These are phyloP conservation scores for Antheraea pernyi DNA, from an alignment of 1,140 invertebrate genomes.

Conservation along the genomic window DNA sequence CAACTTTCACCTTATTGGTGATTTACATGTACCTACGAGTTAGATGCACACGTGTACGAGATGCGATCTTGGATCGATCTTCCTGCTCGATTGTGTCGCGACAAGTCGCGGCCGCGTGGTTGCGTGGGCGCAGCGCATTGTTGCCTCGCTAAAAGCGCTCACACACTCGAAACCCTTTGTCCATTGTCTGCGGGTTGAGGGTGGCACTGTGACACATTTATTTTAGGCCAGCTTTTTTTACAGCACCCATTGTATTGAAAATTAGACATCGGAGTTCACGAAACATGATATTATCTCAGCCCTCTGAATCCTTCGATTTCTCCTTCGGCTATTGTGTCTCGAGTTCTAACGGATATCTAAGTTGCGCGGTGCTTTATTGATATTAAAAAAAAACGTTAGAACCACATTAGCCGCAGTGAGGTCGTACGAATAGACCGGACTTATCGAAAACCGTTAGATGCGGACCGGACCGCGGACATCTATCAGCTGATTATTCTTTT, in stretches of 20 bases:
- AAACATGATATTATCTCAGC: conserved; percentile 66
- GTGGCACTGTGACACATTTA: conserved; percentile 77
- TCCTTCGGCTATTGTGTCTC: conserved; percentile 45
- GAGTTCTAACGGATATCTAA: conserved; percentile 38
- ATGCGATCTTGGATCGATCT: conserved; percentile 42
- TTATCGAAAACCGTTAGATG: conserved; percentile 65
- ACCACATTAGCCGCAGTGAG: conserved; percentile 20
- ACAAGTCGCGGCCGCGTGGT: conserved; percentile 57
- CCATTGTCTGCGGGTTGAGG: conserved; percentile 71
- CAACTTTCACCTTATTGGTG: conserved; percentile 73
- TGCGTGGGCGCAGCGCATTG: conserved; percentile 73
- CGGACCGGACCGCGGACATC: conserved; percentile 24
- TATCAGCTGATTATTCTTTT: conserved; percentile 73
- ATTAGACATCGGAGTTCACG: conserved; percentile 74
- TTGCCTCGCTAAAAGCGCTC: conserved; percentile 52
- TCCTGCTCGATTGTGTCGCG: conserved; percentile 57
- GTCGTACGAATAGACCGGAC: conserved; percentile 42
- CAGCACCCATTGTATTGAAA: conserved; percentile 72
- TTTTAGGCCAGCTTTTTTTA: conserved; percentile 71
- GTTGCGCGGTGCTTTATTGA: conserved; percentile 41
- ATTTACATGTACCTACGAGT: conserved; percentile 62
- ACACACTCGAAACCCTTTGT: conserved; percentile 55
- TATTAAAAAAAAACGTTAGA: conserved; percentile 59
- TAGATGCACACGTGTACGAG: conserved; percentile 51
- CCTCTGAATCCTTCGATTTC: conserved; percentile 54